Percentiles rank a stretch among this genome's conserved stretches.
phyloP scores from a whole-genome alignment of 2,888 invertebrate genomes.

The Cheilosia soror region DNA sequence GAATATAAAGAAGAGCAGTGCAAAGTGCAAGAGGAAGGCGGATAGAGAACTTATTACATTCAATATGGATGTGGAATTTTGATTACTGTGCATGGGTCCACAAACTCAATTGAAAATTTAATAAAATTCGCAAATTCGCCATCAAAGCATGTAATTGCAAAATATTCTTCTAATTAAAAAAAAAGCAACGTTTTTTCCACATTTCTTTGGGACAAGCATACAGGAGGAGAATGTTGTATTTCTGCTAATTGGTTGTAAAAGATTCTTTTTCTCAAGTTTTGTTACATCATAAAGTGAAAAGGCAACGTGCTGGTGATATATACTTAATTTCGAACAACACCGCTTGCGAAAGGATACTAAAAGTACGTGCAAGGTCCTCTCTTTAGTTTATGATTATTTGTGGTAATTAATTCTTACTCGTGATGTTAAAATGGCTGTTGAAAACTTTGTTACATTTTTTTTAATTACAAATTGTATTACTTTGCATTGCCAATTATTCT shows the following conservation, averaged over 20 bases:
- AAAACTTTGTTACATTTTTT: conserved; percentile 23
- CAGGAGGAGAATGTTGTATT: neutral
- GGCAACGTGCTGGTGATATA: neutral
- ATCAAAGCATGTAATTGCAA: conserved; percentile 39
- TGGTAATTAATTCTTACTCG: conserved; percentile 7
- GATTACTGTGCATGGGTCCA: neutral
- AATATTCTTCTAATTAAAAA: conserved; percentile 18
- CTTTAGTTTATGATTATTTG: neutral
- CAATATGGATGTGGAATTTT: conserved; percentile 12
- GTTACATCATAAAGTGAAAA: conserved; percentile 22
- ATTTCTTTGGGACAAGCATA: neutral
- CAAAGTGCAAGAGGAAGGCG: too few species aligned
- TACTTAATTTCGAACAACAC: neutral
- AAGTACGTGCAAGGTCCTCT: neutral
- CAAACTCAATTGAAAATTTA: conserved; percentile 10
- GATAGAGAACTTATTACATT: neutral
- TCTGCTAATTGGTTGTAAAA: conserved; percentile 60
- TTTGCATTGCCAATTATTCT: neutral
- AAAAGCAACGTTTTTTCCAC: neutral
- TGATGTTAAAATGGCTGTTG: conserved; percentile 2
- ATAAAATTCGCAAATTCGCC: conserved; percentile 25
- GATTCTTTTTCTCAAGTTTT: conserved; percentile 12
- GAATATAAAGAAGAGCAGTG: too few species aligned
- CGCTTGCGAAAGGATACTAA: neutral
- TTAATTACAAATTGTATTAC: neutral